Percentiles rank a stretch among this genome's conserved stretches.
Conservation (phyloP, 2,888 invertebrate species). For the Microctonus hyperodae region DNA sequence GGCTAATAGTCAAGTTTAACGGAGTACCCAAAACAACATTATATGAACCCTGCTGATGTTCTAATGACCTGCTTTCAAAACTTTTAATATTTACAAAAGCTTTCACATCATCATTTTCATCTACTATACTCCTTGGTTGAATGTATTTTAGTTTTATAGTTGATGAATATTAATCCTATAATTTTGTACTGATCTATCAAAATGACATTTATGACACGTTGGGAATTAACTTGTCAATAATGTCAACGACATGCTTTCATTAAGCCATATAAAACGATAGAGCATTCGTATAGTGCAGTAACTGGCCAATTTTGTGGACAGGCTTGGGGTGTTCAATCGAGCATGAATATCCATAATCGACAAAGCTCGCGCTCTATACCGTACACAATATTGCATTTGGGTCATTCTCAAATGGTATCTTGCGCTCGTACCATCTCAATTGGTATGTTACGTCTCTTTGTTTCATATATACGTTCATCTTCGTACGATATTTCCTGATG, state of each 20-base stretch:
- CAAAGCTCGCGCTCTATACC: background rate
- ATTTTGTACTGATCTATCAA: background rate
- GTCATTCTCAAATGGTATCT: conserved; percentile 19
- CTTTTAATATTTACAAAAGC: background rate
- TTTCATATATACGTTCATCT: background rate
- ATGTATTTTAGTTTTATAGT: background rate
- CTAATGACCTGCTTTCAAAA: conserved; percentile 8
- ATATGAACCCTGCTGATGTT: background rate
- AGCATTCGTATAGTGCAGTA: background rate
- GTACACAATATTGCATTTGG: conserved; percentile 22
- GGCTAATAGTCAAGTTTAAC: background rate
- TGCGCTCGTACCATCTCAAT: conserved; percentile 11
- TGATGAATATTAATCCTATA: background rate
- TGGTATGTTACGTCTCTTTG: conserved; percentile 7
- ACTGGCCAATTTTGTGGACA: conserved; percentile 12
- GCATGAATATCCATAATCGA: conserved; percentile 24
- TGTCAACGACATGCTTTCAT: background rate
- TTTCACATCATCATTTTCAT: background rate
- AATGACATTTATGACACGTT: background rate
- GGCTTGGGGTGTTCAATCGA: conserved; percentile 17
- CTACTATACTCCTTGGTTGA: background rate
- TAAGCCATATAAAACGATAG: conserved; percentile 1
- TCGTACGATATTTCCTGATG: background rate
- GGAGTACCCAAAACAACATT: background rate
- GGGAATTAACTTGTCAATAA: background rate